Evolutionary conservation across 2,888 invertebrate genomes (phyloP).

Genomic region (Priocnemis perturbator): DNA sequence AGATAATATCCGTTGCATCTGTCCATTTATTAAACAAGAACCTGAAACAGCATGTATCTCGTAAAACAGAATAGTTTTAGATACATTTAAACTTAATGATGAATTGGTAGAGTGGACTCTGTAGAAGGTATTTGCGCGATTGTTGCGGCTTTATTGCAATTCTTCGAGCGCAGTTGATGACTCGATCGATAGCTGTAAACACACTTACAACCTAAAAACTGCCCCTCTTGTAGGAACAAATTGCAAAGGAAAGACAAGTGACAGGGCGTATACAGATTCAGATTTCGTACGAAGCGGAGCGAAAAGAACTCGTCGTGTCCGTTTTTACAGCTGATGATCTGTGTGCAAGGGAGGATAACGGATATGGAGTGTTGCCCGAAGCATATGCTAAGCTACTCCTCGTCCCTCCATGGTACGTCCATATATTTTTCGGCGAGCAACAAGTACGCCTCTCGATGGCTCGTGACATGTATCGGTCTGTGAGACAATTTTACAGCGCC

Average conservation of each 20-base stretch:
- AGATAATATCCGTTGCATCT: background rate
- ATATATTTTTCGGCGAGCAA: background rate
- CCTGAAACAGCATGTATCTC: no score
- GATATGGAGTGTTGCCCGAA: slow-evolving; percentile 87
- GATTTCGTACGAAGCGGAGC: slow-evolving; percentile 91
- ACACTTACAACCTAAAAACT: background rate
- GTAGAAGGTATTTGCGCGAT: no score
- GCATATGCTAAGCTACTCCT: slow-evolving; percentile 90
- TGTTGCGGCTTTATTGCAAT: no score
- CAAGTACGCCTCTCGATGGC: background rate
- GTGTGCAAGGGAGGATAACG: slow-evolving; percentile 86
- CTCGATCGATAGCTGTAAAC: no score
- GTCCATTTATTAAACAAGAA: no score
- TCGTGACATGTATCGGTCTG: background rate
- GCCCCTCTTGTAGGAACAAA: slow-evolving; percentile 79
- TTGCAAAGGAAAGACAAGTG: slow-evolving; percentile 85
- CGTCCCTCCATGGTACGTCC: slow-evolving; percentile 85
- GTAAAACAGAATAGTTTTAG: no score
- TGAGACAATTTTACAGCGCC: slow-evolving; percentile 76
- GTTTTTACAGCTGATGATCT: slow-evolving; percentile 91
- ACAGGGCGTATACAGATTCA: slow-evolving; percentile 91
- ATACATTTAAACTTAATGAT: no score
- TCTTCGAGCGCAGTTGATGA: no score
- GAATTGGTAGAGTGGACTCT: no score
- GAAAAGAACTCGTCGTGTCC: slow-evolving; percentile 88